Base-by-base conservation (phyloP, 2,113 vertebrate genomes). In the Ammospiza caudacuta region DNA sequence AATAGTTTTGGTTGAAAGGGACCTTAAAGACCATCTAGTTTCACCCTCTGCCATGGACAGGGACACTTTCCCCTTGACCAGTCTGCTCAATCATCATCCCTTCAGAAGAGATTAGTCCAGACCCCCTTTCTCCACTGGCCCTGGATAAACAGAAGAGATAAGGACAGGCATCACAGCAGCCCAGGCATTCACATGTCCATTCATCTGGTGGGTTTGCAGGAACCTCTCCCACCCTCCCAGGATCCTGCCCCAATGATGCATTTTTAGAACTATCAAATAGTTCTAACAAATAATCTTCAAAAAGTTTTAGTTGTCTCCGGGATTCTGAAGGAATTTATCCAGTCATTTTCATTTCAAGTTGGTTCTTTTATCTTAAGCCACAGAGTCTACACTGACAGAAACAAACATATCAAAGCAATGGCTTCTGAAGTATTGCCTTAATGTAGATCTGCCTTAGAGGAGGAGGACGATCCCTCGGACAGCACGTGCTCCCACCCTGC, bases 221-320 rank as follows among this genome's bases (percentile, higher is more conserved):
- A 85, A 21, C 15, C 21, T 76, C 28, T 35, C 62, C 28, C 19
- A 43, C 5, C 12, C 55, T 57, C 55, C 31, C 55, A 3, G 61
- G 4, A 74, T 13, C 47, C 66, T 84, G 44, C 22, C 15, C 5
- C 0, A 23, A 0, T 1, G 4, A 12, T 12, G 8, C 22, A 8
- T 25, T 62, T 76, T 31, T 49, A 73, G 25, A 58, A 19, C 28
- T 39, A 24, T 8, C 7, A 25, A 43, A 77, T 6, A 57, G 25
- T 20, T 43, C 47, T 37, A 57, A 35, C 31, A 29, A 47, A n/a
- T 5, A 18, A 64, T 22, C 66, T 23, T 57, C 61, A 52, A 25
- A 59, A 83, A 44, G 21, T 78, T 57, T 54, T 4, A 2, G 43
- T 15, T 4, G 13, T 21, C 61, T 73, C 54, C n/a, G 69, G 70